Evolutionary conservation across 2,113 vertebrate genomes (phyloP), one percentile per base, ranked within the genome.

Genomic region (Pygoscelis antarcticus): DNA sequence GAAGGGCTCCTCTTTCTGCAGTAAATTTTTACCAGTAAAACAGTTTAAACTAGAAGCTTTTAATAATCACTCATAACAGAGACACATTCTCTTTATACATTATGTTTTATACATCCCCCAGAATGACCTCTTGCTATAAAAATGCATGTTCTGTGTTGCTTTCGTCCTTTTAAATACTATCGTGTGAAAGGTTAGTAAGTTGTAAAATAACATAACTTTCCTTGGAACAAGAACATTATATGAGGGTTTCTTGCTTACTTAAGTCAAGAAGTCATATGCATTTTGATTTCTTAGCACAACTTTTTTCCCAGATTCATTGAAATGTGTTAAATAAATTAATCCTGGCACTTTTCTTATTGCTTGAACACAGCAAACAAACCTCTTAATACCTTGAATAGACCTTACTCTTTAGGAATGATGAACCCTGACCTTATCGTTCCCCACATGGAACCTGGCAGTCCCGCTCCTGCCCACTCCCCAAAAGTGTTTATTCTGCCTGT

Each of bases 21-120:
- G 61, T 89, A 93, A 55, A n/a, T 79, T 89, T 96, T 91, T 95
- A 51, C 54, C 42, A 30, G 44, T 86, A 71, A 72, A 95, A 68
- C 40, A 83, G 36, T 87, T 95, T 82, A 89, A 95, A 71, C 26
- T 55, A 82, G 90, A 78, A 61, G 68, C 44, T 97, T 93, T 84
- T 78, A 92, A 81, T 92, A 92, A 86, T 90, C 29, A 40, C 14
- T 89, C 34, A 83, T 96, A 93, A 86, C 49, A 83, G 79, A 85
- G 30, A 42, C n/a, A 69, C 13, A 25, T 89, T 92, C 32, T 18
- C 60, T 64, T 92, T 80, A 78, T 64, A 75, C 44, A 13, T 75
- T 64, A 23, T 84, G 55, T 85, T 93, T 95, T 87, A 36, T 23
- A 68, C 44, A 68, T 71, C 60, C 69, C 69, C 72, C 78, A n/a